Base-by-base conservation (phyloP, 2,797 vertebrate genomes). In the Poecilia picta region DNA sequence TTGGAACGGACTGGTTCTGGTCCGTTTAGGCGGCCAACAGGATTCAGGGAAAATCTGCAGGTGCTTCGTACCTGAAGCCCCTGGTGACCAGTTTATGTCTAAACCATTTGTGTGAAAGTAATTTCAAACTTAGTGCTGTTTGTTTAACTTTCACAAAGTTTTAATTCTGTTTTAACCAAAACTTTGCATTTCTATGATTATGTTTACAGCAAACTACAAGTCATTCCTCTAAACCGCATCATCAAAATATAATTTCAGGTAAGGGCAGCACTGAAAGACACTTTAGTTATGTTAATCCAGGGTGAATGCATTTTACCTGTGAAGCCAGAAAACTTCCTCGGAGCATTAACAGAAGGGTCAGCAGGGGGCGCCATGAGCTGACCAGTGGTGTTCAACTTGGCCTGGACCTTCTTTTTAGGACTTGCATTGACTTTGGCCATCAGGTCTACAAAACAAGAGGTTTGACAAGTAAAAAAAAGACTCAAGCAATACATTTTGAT, bases 271-370 rank as follows among this genome's bases (percentile, higher is more conserved):
- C 25, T 15, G 41, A 71, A 70, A 12, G 23, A 23, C 18, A 4
- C 7, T 41, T 43, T 12, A 4, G 23, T 43, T 45, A 23, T 11
- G 41, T 23, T 39, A 25, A 25, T 68, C 36, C 4, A n/a, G 39
- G 2, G 36, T 12, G 2, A 68, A 68, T 0, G 0, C 0, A 3
- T 81, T 79, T 91, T 89, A 99, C 98, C 98, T 76, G 96, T 95
- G 91, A 99, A 99, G 59, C 98, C 98, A 55, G 98, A 99, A 92
- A 99, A 99, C 88, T 99, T 99, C 85, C 98, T 97, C 2, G 98
- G 97, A 0, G 97, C 97, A 2, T 97, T 97, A 80, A 78, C 83
- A 2, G 94, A 85, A 0, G 94, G 92, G 85, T 95, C 92, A 0
- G 93, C 88, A 0, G 94, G 90, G 25, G 97, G 96, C 4, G 95